A percentile compares a stretch with the other conserved stretches of the same genome.
Evolutionary conservation across 2,888 invertebrate genomes (phyloP).

Genomic region (Blastobasis adustella): DNA sequence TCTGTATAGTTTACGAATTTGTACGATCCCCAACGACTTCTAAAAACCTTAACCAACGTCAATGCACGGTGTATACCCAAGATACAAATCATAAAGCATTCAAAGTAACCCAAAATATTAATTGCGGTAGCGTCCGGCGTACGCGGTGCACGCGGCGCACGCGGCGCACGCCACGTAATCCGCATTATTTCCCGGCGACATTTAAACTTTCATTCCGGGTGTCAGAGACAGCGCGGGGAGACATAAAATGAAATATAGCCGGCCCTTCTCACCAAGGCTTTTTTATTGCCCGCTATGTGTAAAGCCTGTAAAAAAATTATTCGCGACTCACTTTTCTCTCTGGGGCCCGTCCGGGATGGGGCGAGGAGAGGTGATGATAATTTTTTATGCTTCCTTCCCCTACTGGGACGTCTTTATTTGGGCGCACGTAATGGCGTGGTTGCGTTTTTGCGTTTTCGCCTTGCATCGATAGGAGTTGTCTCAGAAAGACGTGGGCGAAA

Average conservation of each 20-base stretch:
- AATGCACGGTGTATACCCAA: too few species aligned
- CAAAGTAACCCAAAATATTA: too few species aligned
- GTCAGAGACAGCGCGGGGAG: constrained; percentile 43
- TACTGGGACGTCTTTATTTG: constrained; percentile 46
- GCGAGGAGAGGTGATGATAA: constrained; percentile 47
- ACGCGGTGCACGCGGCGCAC: too few species aligned
- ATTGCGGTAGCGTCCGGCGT: too few species aligned
- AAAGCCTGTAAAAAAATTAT: constrained; percentile 67
- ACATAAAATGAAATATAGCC: constrained; percentile 60
- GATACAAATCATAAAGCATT: too few species aligned
- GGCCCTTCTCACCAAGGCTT: constrained; percentile 42
- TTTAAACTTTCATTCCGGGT: constrained; percentile 64
- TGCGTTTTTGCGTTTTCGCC: too few species aligned
- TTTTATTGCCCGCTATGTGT: constrained; percentile 65
- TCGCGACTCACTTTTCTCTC: constrained; percentile 50
- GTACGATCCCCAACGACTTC: too few species aligned
- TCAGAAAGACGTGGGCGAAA: too few species aligned
- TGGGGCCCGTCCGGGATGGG: constrained; percentile 22
- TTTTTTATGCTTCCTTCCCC: constrained; percentile 42
- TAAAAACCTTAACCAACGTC: too few species aligned
- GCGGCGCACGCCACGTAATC: constrained; percentile 36
- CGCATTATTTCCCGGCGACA: constrained; percentile 52
- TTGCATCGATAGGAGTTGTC: too few species aligned
- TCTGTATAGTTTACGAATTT: too few species aligned
- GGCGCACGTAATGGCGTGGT: constrained; percentile 31